These are phyloP conservation scores for Chirona hameri DNA, from an alignment of 2,888 invertebrate species.

Conservation along the genomic window DNA sequence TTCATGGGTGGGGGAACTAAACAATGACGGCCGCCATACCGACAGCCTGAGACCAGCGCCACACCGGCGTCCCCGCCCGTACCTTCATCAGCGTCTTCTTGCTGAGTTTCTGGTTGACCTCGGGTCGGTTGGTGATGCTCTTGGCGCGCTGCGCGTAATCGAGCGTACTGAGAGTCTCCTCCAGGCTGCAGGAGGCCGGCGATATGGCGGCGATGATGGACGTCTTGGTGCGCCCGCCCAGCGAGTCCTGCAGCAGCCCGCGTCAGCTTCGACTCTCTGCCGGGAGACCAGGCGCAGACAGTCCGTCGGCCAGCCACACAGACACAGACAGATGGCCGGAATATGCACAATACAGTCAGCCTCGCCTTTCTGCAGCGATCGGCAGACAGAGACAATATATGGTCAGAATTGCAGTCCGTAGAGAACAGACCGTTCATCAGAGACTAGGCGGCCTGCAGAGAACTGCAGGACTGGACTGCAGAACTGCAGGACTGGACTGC, in stretches of 20 bases:
- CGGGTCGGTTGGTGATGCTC: conserved; percentile 88
- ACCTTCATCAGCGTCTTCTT: conserved; percentile 75
- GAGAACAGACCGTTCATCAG: too few species aligned
- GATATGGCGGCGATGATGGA: conserved; percentile 96
- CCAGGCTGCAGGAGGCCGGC: conserved; percentile 78
- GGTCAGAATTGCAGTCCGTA: too few species aligned
- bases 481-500: too few species aligned
- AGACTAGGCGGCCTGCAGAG: too few species aligned
- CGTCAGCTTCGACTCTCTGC: conserved; percentile 91
- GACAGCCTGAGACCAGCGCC: not conserved
- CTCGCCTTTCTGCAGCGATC: too few species aligned
- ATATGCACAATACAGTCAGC: too few species aligned
- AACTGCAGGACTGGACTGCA: too few species aligned
- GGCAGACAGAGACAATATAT: too few species aligned
- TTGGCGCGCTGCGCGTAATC: conserved; percentile 94
- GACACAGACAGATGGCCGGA: not conserved
- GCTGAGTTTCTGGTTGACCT: conserved; percentile 82
- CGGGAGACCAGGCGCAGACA: conserved; percentile 36
- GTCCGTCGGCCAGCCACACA: not conserved
- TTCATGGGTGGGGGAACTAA: too few species aligned
- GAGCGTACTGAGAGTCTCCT: conserved; percentile 90
- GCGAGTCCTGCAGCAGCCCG: conserved; percentile 89
- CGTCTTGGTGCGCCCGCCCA: conserved; percentile 95
- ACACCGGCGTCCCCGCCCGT: not conserved
- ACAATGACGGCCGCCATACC: not conserved